Base-by-base conservation (phyloP, 2,113 vertebrate species). In the Apteryx owenii region DNA sequence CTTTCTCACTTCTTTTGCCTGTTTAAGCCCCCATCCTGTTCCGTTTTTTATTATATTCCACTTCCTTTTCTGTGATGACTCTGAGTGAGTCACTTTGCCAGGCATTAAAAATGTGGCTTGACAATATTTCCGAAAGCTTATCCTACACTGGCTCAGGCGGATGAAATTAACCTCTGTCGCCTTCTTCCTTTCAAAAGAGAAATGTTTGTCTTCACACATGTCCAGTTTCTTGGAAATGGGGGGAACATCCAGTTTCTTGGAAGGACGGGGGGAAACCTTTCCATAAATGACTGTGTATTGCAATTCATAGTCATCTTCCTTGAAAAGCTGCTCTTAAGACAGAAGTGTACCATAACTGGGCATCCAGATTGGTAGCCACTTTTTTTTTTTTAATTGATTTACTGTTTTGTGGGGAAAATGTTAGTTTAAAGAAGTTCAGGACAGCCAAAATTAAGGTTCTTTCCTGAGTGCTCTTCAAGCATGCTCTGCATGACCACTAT, bases 61-160 rank as follows among this genome's bases (percentile, higher is more conserved):
- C 97, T 97, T 98, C 97, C 97, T 94, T 97, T 96, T 93, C 96
- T 94, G 94, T 97, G 91, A 93, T 93, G 95, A 86, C 81, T 96
- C 77, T 81, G 65, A 88, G 44, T 97, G 95, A 97, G 71, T 97
- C 94, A 97, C 92, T 97, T 95, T 97, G 93, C 96, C 94, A 95
- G 93, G 91, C 96, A 93, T 85, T 94, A 97, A 96, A 91, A 97
- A 86, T 81, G 71, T 64, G 82, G 73, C 76, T 76, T 81, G 82
- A 95, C 89, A 95, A 0, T 93, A 89, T 82, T 95, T 95, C 92
- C 80, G 89, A 95, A 93, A 93, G 44, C 42, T 95, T 94, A 94
- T 84, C 77, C 91, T 96, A 54, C 14, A 28, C 44, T 70, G 89
- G 84, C 56, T 90, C 64, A 78, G 78, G 85, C 72, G 85, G 82